Evolutionary conservation across 1,140 invertebrate species (phyloP).

Genomic region (Anadara kagoshimensis): DNA sequence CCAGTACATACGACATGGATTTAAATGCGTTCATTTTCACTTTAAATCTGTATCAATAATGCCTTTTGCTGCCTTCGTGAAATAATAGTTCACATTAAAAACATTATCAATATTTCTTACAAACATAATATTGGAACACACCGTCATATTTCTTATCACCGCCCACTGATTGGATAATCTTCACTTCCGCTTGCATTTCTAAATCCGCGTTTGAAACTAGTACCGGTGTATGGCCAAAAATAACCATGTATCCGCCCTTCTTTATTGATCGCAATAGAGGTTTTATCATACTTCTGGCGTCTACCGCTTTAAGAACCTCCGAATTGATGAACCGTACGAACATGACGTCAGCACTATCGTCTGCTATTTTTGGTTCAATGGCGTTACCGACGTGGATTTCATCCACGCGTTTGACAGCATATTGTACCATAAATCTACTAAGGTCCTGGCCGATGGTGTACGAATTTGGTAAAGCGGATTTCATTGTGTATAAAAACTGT

Average conservation of each 20-base stretch:
- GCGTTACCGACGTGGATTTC: conserved; percentile 54
- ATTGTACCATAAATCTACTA: conserved; percentile 52
- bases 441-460: conserved; percentile 53
- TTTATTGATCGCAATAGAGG: conserved; percentile 44
- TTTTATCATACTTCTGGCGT: conserved; percentile 36
- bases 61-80: too few species aligned
- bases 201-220: conserved; percentile 50
- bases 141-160: conserved; percentile 52
- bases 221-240: conserved; percentile 59
- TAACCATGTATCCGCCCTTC: conserved; percentile 49
- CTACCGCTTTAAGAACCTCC: conserved; percentile 49
- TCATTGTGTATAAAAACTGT: conserved; percentile 55
- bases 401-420: conserved; percentile 52
- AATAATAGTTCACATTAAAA: too few species aligned
- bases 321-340: conserved; percentile 58
- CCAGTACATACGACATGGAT: too few species aligned
- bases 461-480: conserved; percentile 35
- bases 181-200: conserved; percentile 38
- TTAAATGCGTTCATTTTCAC: too few species aligned
- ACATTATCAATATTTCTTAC: conserved; percentile 24
- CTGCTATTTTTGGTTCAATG: conserved; percentile 47
- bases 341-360: conserved; percentile 44
- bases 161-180: conserved; percentile 43
- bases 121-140: conserved; percentile 56
- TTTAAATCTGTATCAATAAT: too few species aligned